phyloP scores from a whole-genome alignment of 2,888 invertebrate species.

The Dorcus parallelipipedus region DNA sequence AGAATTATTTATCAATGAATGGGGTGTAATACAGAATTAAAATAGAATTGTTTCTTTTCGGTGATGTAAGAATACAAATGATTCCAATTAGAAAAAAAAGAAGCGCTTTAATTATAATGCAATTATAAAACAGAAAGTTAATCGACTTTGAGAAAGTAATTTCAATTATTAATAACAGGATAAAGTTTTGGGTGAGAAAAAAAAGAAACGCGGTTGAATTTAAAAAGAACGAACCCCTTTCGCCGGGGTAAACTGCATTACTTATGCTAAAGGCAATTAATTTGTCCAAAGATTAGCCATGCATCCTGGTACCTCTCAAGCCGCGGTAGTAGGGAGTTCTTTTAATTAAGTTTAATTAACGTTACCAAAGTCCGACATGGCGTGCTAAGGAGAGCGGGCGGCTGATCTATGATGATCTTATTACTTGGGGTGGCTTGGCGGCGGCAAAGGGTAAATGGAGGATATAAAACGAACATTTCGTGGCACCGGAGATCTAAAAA shows the following conservation, averaged over 20 bases:
- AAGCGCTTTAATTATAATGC: too few species aligned
- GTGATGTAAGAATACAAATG: too few species aligned
- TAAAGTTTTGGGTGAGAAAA: neutral
- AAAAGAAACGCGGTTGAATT: neutral
- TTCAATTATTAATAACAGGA: neutral
- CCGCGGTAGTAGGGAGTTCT: conserved; percentile 41
- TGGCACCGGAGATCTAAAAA: conserved; percentile 41
- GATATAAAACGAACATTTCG: conserved; percentile 40
- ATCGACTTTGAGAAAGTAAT: neutral
- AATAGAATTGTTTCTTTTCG: too few species aligned
- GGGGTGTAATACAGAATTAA: too few species aligned
- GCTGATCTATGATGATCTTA: conserved; percentile 42
- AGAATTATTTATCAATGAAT: too few species aligned
- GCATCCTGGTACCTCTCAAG: conserved; percentile 47
- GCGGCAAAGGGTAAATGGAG: conserved; percentile 37
- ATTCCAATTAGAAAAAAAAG: too few species aligned
- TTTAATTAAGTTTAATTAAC: conserved; percentile 55
- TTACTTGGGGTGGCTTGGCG: conserved; percentile 32
- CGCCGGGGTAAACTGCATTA: conserved; percentile 37
- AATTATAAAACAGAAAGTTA: neutral
- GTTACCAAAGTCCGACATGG: conserved; percentile 51
- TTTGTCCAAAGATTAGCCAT: conserved; percentile 51
- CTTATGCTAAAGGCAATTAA: conserved; percentile 50
- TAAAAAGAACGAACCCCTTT: neutral
- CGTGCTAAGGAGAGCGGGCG: conserved; percentile 34